A percentile compares a stretch with the other conserved stretches of the same genome.
Conservation (phyloP, 2,888 invertebrate species). For the Nomada ferruginata region DNA sequence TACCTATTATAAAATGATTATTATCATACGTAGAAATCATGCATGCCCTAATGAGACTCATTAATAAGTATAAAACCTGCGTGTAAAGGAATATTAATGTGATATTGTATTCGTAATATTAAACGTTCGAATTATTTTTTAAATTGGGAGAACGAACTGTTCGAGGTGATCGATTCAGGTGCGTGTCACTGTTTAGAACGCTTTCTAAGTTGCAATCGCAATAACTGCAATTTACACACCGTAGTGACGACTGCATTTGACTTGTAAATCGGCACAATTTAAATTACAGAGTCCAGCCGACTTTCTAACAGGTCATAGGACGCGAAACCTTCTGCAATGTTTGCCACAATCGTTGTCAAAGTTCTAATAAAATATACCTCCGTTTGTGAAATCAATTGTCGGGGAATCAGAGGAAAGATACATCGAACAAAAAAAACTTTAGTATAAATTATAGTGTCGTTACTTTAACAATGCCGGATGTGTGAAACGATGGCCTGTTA, state of each 20-base stretch:
- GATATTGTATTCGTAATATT: not conserved
- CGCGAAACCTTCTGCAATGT: conserved; percentile 6
- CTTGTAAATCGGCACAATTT: conserved; percentile 53
- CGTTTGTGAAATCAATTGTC: not conserved
- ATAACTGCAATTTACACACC: conserved; percentile 33
- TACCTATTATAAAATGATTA: too few relatives aligned
- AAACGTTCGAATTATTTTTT: not conserved
- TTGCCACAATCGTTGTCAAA: not conserved
- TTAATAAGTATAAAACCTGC: too few relatives aligned
- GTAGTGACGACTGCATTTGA: conserved; percentile 37
- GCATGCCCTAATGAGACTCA: too few relatives aligned
- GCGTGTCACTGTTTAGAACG: conserved; percentile 12
- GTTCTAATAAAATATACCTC: not conserved
- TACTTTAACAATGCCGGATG: too few relatives aligned
- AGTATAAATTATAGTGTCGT: too few relatives aligned
- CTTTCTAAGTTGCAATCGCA: conserved; percentile 34
- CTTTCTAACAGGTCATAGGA: conserved; percentile 35
- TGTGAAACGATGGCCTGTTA: too few relatives aligned
- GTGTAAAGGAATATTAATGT: too few relatives aligned
- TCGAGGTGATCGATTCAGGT: not conserved
- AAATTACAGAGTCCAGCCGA: conserved; percentile 35
- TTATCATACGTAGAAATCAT: too few relatives aligned
- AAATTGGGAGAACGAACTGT: not conserved
- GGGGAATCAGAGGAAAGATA: not conserved
- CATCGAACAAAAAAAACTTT: too few relatives aligned